Base-by-base conservation (phyloP, 2,113 vertebrate species). In the Clinocottus analis region DNA sequence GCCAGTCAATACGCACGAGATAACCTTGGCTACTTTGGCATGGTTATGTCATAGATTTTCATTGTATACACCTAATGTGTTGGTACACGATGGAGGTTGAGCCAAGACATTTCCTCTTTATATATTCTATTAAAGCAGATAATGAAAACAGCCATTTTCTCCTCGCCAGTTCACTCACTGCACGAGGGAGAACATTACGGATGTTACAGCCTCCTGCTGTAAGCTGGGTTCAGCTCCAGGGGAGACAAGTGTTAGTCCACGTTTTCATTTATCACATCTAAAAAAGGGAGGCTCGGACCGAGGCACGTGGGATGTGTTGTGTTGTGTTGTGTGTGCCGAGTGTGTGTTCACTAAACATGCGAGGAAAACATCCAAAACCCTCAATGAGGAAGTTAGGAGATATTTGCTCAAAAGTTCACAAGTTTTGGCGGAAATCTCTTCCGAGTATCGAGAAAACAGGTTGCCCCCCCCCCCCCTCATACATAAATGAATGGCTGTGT, bases 1-100 rank as follows among this genome's bases (percentile, higher is more conserved):
- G 43, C 47, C 69, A 72, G 55, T 73, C 37, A 79, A 27, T 43
- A 65, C 71, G 72, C 67, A 63, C 56, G 10, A 58, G 9, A 53
- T 90, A 87, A 89, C 89, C 85, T 75, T 83, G 83, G 63, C 64
- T 64, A 64, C 37, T 75, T n/a, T 1, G 35, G 35, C 69, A 11
- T 60, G 62, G 3, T 70, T 84, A 19, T 29, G 31, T 1, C 62
- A 2, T 16, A 41, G 23, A 49, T 41, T 43, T 37, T 25, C 1
- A 13, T 35, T 77, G 39, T 45, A 7, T 16, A 29, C 49, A 27
- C 59, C 27, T 41, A n/a, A 61, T 17, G 29, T 9, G 10, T 33
- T 31, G 10, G 3, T 56, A 45, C 9, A 9, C 21, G 4, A 9
- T 33, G 5, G 2, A 27, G 37, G 2, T 59, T 21, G 41, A 31